These are phyloP conservation scores for Drosophila orosa DNA, from an alignment of 1,140 invertebrate species.

Conservation along the genomic window DNA sequence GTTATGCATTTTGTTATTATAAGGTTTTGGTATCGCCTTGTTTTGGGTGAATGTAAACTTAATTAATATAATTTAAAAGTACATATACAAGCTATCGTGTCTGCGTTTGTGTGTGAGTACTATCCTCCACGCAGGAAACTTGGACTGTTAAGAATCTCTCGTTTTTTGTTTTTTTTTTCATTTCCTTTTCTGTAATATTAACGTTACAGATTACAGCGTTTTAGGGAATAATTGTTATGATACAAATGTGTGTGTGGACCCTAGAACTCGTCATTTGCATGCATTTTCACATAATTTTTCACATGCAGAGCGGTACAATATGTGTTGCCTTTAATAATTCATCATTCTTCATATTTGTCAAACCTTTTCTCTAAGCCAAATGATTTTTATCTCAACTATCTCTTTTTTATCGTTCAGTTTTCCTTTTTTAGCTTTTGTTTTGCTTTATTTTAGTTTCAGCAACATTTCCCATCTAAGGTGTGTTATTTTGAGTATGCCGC, in stretches of 20 bases:
- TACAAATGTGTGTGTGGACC: conserved; percentile 47
- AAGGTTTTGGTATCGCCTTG: neutral
- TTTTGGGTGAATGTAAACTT: conserved; percentile 48
- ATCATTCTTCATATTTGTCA: neutral
- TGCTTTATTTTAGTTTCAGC: conserved; percentile 4
- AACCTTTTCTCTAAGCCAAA: conserved; percentile 29
- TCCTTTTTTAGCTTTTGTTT: conserved; percentile 5
- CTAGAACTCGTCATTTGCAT: conserved; percentile 11
- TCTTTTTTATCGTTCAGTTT: conserved; percentile 2
- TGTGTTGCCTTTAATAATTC: neutral
- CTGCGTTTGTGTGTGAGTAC: conserved; percentile 23
- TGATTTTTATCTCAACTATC: neutral
- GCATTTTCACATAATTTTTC: neutral
- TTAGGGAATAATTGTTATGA: conserved; percentile 44
- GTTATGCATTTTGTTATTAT: neutral
- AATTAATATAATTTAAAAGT: conserved; percentile 78
- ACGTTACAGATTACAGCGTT: conserved; percentile 37
- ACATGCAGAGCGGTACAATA: conserved; percentile 12
- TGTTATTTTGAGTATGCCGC: conserved; percentile 31
- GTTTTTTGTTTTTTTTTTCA: neutral
- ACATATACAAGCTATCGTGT: conserved; percentile 63
- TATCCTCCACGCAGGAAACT: conserved; percentile 10
- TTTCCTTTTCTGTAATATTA: conserved; percentile 34
- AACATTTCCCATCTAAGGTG: conserved; percentile 11
- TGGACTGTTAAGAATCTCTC: conserved; percentile 46